Evolutionary conservation across 2,797 vertebrate genomes (phyloP).

Genomic region (Siniperca obscura): DNA sequence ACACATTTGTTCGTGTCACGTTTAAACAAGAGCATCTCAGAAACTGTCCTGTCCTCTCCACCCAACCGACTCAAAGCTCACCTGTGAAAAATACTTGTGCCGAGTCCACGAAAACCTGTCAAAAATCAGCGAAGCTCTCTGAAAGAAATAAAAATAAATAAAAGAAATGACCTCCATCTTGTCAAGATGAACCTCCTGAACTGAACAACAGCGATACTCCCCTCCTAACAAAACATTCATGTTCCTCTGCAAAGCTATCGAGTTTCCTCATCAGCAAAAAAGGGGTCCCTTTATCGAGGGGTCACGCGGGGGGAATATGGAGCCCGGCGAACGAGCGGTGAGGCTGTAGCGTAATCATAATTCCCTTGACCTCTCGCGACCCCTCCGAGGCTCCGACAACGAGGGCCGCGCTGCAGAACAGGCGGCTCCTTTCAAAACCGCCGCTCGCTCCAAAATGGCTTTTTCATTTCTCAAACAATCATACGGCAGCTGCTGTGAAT

Average conservation of each 20-base stretch:
- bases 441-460: conserved; percentile 79
- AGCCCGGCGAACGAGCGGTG: conserved; percentile 69
- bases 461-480: conserved; percentile 89
- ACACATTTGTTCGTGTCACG: background rate
- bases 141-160: conserved; percentile 12
- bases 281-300: conserved; percentile 66
- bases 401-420: conserved; percentile 77
- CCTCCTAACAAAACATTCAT: conserved; percentile 55
- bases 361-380: conserved; percentile 81
- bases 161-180: conserved; percentile 47
- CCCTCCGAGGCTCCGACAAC: conserved; percentile 76
- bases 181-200: conserved; percentile 52
- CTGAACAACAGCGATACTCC: conserved; percentile 54
- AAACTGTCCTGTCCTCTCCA: conserved; percentile 28
- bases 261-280: conserved; percentile 66
- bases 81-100: conserved; percentile 1
- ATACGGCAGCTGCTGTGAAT: conserved; percentile 69
- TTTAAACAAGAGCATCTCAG: background rate
- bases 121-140: conserved; percentile 35
- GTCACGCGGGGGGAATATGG: conserved; percentile 82
- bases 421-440: conserved; percentile 75
- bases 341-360: conserved; percentile 84
- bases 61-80: conserved; percentile 45
- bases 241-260: conserved; percentile 72
- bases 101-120: background rate